Conservation (phyloP, 2,888 invertebrate genomes). For the Crematogaster levior region DNA sequence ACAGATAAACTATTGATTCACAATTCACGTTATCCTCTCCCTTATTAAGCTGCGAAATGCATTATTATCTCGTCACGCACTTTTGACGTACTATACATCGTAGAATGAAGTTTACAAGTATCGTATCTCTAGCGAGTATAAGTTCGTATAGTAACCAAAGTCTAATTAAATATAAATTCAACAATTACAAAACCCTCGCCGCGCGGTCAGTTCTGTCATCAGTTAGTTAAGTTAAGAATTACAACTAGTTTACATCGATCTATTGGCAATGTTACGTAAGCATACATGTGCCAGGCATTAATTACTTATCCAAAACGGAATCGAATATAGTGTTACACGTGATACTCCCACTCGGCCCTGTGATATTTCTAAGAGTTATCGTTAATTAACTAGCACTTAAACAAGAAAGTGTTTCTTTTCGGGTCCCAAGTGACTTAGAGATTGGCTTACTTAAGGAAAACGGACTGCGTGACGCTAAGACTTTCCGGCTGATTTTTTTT, state of each 20-base stretch:
- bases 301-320: slow-evolving; percentile 44
- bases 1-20: slow-evolving; percentile 78
- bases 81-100: slow-evolving; percentile 1
- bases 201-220: slow-evolving; percentile 56
- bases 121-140: slow-evolving; percentile 32
- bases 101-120: slow-evolving; percentile 51
- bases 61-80: slow-evolving; percentile 42
- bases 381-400: slow-evolving; percentile 81
- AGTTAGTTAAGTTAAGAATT: slow-evolving; percentile 41
- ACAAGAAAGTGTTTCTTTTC: slow-evolving; percentile 79
- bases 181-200: slow-evolving; percentile 46
- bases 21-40: slow-evolving; percentile 68
- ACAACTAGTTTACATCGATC: slow-evolving; percentile 43
- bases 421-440: slow-evolving; percentile 82
- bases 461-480: slow-evolving; percentile 53
- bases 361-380: slow-evolving; percentile 72
- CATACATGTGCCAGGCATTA: slow-evolving; percentile 38
- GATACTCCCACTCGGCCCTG: slow-evolving; percentile 59
- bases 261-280: slow-evolving; percentile 37
- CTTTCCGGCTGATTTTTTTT: slow-evolving; percentile 17
- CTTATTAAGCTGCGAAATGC: slow-evolving; percentile 52
- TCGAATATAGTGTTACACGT: slow-evolving; percentile 43
- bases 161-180: slow-evolving; percentile 51
- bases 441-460: slow-evolving; percentile 75
- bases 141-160: slow-evolving; percentile 43